Evolutionary conservation across 2,113 vertebrate species (phyloP), one percentile per base, ranked within the genome.

Genomic region (Spea bombifrons): DNA sequence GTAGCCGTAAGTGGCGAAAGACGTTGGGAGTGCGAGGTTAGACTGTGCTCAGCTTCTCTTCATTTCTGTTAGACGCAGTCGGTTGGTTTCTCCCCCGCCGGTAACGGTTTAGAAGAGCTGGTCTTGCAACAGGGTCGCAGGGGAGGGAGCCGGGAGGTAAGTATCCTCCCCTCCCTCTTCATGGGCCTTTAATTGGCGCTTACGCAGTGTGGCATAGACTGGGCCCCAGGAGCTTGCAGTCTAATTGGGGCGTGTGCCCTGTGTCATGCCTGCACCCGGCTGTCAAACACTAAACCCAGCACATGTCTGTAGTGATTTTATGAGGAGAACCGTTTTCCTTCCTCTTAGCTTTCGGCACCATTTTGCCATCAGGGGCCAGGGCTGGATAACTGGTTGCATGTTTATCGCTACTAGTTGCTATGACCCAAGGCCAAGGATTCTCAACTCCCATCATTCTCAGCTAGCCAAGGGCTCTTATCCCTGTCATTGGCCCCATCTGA

Each of bases 121-220:
- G 15, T 16, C 48, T 12, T 15, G 61, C 67, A 7, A 0, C 10
- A 64, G 59, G 61, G 69, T 17, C 49, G 17, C 49, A n/a, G 71
- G 71, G 71, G 30, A n/a, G 71, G 78, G 69, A 73, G 7, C 43
- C 49, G 70, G 76, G 68, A 72, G 76, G 76, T 79, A 57, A 73
- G 76, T 73, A 8, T 30, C 15, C 1, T 8, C 46, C 46, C 47
- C 45, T 57, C n/a, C 50, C 30, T 45, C 7, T 7, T 48, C 17
- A 8, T 5, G 3, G 43, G 3, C 45, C 8, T 44, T 50, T 15
- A 48, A 15, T 66, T 30, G 30, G 30, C 30, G 30, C 30, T 30
- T 30, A 44, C 30, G 8, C 45, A 47, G 66, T 44, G 30, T 44
- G 66, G 8, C 45, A 68, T 5, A 10, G 46, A 15, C 8, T 47